Evolutionary conservation across 1,140 invertebrate genomes (phyloP).

Genomic region (Drosophila mauritiana): DNA sequence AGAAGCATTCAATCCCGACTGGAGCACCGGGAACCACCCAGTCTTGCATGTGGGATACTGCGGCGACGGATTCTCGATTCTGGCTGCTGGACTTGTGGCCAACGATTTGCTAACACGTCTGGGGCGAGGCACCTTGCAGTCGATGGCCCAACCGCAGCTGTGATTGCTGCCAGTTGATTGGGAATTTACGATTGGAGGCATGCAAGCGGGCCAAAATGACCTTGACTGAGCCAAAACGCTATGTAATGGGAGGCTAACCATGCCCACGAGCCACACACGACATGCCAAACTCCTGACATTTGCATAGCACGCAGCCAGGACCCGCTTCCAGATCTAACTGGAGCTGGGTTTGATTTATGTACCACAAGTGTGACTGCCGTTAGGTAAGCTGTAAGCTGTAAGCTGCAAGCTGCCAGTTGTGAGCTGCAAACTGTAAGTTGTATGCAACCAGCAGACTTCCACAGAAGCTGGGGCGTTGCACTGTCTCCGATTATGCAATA

Average conservation of each 20-base stretch:
- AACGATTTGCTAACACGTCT: constrained; percentile 73
- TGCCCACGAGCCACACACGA: constrained; percentile 79
- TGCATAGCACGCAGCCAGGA: constrained; percentile 72
- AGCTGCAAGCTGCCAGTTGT: too few species aligned
- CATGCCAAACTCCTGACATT: constrained; percentile 75
- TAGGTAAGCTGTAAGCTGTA: constrained; percentile 56
- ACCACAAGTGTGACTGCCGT: constrained; percentile 79
- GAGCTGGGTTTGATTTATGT: constrained; percentile 72
- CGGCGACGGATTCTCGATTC: not conserved
- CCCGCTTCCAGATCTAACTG: constrained; percentile 31
- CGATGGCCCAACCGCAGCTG: constrained; percentile 9
- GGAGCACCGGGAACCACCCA: constrained; percentile 17
- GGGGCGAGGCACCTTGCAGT: constrained; percentile 77
- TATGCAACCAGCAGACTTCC: not conserved
- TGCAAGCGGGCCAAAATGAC: constrained; percentile 63
- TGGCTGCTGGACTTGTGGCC: constrained; percentile 20
- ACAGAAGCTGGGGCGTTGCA: constrained; percentile 33
- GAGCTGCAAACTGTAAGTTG: too few species aligned
- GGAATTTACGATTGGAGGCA: constrained; percentile 48
- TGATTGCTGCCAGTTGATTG: constrained; percentile 71
- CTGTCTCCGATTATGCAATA: constrained; percentile 75
- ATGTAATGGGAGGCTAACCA: constrained; percentile 59
- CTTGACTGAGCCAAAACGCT: constrained; percentile 56
- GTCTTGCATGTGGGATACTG: constrained; percentile 41
- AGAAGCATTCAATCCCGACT: constrained; percentile 74